Percentiles rank a stretch among this genome's conserved stretches.
These are phyloP conservation scores for Aspiorhynchus laticeps DNA, from an alignment of 2,113 vertebrate genomes.

Conservation along the genomic window DNA sequence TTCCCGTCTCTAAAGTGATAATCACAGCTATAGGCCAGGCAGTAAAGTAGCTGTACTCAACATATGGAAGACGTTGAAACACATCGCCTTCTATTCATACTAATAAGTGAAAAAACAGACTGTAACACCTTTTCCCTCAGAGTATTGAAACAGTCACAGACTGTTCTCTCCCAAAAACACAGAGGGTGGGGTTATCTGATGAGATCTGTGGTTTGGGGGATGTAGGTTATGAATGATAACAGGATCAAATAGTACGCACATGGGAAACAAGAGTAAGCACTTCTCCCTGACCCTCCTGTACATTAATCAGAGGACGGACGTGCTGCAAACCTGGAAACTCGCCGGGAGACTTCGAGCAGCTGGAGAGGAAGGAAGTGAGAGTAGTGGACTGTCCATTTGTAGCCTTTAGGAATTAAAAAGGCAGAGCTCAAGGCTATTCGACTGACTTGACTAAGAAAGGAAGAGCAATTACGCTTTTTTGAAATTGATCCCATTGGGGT, in stretches of 20 bases:
- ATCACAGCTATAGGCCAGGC: slow-evolving; percentile 16
- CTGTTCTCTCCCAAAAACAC: slow-evolving; percentile 5
- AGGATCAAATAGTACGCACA: slow-evolving; percentile 53
- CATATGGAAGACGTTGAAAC: slow-evolving; percentile 53
- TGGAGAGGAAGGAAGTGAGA: slow-evolving; percentile 31
- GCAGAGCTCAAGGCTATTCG: not conserved
- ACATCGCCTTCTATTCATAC: slow-evolving; percentile 11
- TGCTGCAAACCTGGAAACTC: not conserved
- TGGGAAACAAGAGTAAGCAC: slow-evolving; percentile 42
- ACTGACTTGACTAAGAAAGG: not conserved
- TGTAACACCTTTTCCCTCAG: slow-evolving; percentile 31
- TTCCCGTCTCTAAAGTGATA: slow-evolving; percentile 52
- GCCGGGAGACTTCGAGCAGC: not conserved
- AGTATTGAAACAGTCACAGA: slow-evolving; percentile 37
- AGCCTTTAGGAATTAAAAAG: not conserved
- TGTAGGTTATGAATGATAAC: slow-evolving; percentile 52
- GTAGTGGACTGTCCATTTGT: not conserved
- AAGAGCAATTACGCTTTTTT: not conserved
- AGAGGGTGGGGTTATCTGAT: not conserved
- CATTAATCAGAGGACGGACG: not conserved
- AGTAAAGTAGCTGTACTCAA: slow-evolving; percentile 22
- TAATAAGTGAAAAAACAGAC: slow-evolving; percentile 30
- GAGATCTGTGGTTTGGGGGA: not conserved
- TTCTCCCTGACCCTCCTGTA: slow-evolving; percentile 31
- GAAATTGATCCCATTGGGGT: not conserved